Evolutionary conservation across 2,888 invertebrate species (phyloP).

Genomic region (Aphidoletes aphidimyza): DNA sequence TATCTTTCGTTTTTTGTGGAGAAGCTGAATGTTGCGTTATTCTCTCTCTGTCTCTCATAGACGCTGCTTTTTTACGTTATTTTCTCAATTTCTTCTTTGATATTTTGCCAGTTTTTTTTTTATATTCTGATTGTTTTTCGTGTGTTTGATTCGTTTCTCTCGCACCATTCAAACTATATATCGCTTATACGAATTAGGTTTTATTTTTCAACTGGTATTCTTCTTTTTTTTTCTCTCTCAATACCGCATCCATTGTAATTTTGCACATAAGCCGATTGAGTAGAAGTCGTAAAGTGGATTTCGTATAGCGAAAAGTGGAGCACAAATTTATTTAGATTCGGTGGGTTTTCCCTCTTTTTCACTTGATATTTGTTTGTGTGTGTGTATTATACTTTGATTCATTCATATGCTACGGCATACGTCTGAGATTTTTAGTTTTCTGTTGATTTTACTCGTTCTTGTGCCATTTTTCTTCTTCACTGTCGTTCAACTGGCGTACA

Average conservation of each 20-base stretch:
- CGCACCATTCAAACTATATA: not conserved
- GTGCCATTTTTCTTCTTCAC: not conserved
- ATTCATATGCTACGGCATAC: not conserved
- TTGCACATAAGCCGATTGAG: not conserved
- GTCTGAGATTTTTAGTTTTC: not conserved
- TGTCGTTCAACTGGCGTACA: not conserved
- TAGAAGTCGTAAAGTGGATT: not conserved
- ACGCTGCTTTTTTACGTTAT: constrained; percentile 1
- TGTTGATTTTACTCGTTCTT: not conserved
- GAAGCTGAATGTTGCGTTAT: too few relatives aligned
- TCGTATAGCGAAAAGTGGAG: constrained; percentile 25
- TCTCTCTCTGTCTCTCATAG: not conserved
- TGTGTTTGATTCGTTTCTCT: constrained; percentile 23
- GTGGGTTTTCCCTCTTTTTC: not conserved
- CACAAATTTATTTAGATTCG: constrained; percentile 40
- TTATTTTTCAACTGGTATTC: constrained; percentile 22
- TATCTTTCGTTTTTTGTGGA: constrained; percentile 29
- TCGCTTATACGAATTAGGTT: constrained; percentile 18
- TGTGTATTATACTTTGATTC: not conserved
- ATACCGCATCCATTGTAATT: constrained; percentile 35
- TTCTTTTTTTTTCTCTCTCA: not conserved
- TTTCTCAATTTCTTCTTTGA: constrained; percentile 35
- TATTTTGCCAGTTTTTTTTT: too few relatives aligned
- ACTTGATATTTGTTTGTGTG: not conserved
- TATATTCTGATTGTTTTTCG: not conserved